Base-by-base conservation (phyloP, 2,888 invertebrate species). In the Thecophora atra region DNA sequence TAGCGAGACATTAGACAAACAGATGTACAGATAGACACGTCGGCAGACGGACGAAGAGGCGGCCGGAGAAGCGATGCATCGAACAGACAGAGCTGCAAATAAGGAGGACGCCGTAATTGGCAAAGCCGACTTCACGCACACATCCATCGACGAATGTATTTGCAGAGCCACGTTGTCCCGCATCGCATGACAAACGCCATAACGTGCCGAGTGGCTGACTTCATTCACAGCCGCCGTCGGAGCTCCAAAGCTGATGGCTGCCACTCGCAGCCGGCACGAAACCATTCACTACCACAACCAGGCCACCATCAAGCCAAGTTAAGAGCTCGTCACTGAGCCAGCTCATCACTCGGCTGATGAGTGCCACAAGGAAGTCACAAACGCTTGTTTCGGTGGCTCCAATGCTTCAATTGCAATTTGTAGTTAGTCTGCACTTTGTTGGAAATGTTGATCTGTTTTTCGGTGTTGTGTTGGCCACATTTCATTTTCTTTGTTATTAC, bases 81-180 rank as follows among this genome's bases (percentile, higher is more conserved):
- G 17, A 30, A 63, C 19, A 63, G 62, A 8, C 69, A 75, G 70
- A 26, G 66, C 58, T 15, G 28, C 68, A 68, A 76, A 74, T 74
- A 76, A 77, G 75, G 77, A 77, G 76, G 73, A 76, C 77, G 76
- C 75, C 70, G 74, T 76, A 78, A 76, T 77, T 77, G 77, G 75
- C 78, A 77, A 78, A 76, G 76, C 77, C 70, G 75, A 75, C 73
- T 76, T 69, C 66, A 70, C 69, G 3, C 62, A 24, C 21, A 21
- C 19, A 54, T 2, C 26, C 58, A 58, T 13, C 8, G 11, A 28
- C 28, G 24, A 37, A 11, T 37, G 11, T 37, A 37, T 37, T 11
- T 37, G 11, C 26, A 26, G 11, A 26, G 24, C 54, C 42, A 37
- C 37, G 21, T 56, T 13, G 42, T 42, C 42, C 42, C 56, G 56